phyloP scores from a whole-genome alignment of 2,113 vertebrate genomes.

The Naja naja region DNA sequence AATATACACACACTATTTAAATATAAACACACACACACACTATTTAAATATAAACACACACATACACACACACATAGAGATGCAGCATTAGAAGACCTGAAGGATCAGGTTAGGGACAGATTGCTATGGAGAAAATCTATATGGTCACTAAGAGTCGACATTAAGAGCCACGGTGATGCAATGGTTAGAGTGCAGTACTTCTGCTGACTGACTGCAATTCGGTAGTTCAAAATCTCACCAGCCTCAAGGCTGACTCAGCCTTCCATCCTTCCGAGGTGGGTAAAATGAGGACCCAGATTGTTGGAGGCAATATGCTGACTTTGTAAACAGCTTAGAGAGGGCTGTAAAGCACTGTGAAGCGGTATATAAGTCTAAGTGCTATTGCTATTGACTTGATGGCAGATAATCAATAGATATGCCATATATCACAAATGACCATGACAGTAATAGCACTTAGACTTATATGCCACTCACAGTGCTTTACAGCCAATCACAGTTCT shows the following conservation, averaged over 20 bases:
- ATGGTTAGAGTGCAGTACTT: too few relatives aligned
- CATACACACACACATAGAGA: not conserved
- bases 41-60: not conserved
- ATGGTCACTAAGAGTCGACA: not conserved
- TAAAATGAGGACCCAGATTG: too few relatives aligned
- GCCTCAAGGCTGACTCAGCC: too few relatives aligned
- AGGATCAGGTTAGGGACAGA: not conserved
- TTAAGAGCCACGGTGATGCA: too few relatives aligned
- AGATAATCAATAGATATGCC: not conserved
- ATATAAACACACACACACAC: not conserved
- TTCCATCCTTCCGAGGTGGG: too few relatives aligned
- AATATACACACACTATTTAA: not conserved
- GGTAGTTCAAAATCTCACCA: too few relatives aligned
- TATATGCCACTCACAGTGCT: not conserved
- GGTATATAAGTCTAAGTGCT: too few relatives aligned
- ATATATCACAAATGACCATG: not conserved
- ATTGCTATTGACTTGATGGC: too few relatives aligned
- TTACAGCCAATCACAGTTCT: not conserved
- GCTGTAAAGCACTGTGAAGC: too few relatives aligned
- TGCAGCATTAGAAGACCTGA: not conserved
- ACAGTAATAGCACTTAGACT: not conserved
- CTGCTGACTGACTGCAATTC: too few relatives aligned
- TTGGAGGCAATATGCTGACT: too few relatives aligned
- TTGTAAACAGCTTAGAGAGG: too few relatives aligned
- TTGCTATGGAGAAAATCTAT: not conserved